Evolutionary conservation across 1,140 invertebrate genomes (phyloP).

Genomic region (Drosophila teissieri): DNA sequence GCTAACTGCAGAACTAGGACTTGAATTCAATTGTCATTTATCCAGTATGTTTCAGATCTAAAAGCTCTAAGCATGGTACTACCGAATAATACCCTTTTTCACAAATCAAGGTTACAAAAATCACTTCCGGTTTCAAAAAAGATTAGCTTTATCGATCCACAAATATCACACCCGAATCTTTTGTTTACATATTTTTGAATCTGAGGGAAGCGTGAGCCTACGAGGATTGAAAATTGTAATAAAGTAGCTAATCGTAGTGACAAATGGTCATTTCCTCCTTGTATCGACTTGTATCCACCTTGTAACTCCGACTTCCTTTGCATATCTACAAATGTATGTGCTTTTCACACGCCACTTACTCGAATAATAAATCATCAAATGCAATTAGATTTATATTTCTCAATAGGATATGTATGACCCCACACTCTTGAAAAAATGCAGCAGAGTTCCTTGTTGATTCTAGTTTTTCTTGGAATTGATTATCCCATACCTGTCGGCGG

Average conservation of each 20-base stretch:
- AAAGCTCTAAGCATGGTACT: too few relatives aligned
- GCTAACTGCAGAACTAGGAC: too few relatives aligned
- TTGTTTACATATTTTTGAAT: conserved; percentile 10
- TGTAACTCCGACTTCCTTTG: background rate
- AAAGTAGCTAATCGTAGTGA: background rate
- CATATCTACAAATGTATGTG: conserved; percentile 22
- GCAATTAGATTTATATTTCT: conserved; percentile 16
- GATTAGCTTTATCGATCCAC: conserved; percentile 21
- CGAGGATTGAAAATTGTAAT: background rate
- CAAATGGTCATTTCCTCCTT: background rate
- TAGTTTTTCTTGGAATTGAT: conserved; percentile 66
- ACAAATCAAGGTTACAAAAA: too few relatives aligned
- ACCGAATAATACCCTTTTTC: too few relatives aligned
- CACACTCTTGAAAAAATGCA: conserved; percentile 8
- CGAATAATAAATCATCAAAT: conserved; percentile 21
- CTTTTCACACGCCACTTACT: conserved; percentile 25
- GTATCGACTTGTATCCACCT: background rate
- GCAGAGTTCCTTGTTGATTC: conserved; percentile 20
- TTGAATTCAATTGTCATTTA: too few relatives aligned
- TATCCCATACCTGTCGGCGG: conserved; percentile 73
- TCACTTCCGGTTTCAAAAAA: background rate
- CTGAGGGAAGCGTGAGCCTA: background rate
- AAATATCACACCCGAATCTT: background rate
- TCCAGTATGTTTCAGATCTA: too few relatives aligned
- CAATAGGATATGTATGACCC: background rate